A percentile compares a stretch with the other conserved stretches of the same genome.
phyloP scores from a whole-genome alignment of 2,797 vertebrate species.

The Centropyge bicolor region DNA sequence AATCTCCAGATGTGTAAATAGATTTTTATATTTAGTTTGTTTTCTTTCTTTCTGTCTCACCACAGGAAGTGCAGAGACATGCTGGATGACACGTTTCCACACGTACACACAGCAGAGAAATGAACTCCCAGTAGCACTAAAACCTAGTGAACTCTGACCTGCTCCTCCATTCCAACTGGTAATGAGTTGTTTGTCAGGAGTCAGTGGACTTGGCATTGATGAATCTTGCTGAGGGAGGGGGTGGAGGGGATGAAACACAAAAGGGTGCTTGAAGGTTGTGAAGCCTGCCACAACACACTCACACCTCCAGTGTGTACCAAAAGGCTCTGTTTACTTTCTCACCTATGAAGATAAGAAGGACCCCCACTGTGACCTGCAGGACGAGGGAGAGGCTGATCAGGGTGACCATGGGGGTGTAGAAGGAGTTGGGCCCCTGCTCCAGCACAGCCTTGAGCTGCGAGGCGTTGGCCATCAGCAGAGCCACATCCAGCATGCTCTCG shows the following conservation, averaged over 20 bases:
- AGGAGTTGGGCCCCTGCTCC: slow-evolving; percentile 86
- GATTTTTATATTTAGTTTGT: not conserved
- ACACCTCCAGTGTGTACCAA: slow-evolving; percentile 9
- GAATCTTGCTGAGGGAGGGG: slow-evolving; percentile 21
- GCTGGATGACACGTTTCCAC: slow-evolving; percentile 11
- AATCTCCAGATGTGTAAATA: not conserved
- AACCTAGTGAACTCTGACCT: slow-evolving; percentile 73
- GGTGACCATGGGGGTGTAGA: slow-evolving; percentile 85
- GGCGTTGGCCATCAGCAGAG: slow-evolving; percentile 93
- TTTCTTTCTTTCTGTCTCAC: slow-evolving; percentile 14
- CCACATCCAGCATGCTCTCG: slow-evolving; percentile 94
- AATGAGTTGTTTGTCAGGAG: slow-evolving; percentile 70
- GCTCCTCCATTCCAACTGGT: slow-evolving; percentile 41
- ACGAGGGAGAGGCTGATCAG: slow-evolving; percentile 91
- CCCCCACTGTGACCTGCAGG: slow-evolving; percentile 90
- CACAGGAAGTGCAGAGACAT: not conserved
- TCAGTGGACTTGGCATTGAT: slow-evolving; percentile 65
- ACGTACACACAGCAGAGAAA: slow-evolving; percentile 8
- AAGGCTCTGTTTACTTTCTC: slow-evolving; percentile 64
- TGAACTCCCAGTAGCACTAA: slow-evolving; percentile 49
- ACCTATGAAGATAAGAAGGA: slow-evolving; percentile 94
- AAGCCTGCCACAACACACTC: slow-evolving; percentile 4
- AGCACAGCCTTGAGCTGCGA: slow-evolving; percentile 93
- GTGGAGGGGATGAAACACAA: slow-evolving; percentile 23
- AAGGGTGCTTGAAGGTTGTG: slow-evolving; percentile 24